A percentile compares a stretch with the other conserved stretches of the same genome.
phyloP scores from a whole-genome alignment of 2,113 vertebrate species.

The Dicentrarchus labrax region DNA sequence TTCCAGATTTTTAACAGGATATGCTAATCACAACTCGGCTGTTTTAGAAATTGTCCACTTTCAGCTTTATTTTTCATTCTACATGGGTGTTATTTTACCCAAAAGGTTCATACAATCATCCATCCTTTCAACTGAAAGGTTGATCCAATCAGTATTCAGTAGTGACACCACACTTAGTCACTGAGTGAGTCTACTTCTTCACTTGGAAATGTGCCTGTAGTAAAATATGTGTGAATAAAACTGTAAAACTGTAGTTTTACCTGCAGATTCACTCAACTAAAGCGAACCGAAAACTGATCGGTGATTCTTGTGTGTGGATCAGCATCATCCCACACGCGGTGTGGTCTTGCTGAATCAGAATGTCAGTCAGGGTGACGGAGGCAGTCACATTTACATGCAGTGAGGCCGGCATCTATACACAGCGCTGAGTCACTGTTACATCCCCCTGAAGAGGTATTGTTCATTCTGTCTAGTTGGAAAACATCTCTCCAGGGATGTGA shows the following conservation, averaged over 20 bases:
- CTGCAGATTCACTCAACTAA: neutral
- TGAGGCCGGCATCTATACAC: constrained; percentile 44
- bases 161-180: constrained; percentile 18
- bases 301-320: constrained; percentile 4
- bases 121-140: constrained; percentile 18
- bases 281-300: constrained; percentile 13
- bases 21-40: neutral
- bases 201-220: neutral
- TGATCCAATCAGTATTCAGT: constrained; percentile 33
- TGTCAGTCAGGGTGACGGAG: constrained; percentile 59
- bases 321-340: constrained; percentile 37
- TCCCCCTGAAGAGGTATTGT: constrained; percentile 69
- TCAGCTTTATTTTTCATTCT: constrained; percentile 9
- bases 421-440: constrained; percentile 71
- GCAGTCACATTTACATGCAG: constrained; percentile 72
- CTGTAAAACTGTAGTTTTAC: neutral
- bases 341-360: constrained; percentile 63
- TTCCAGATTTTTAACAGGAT: neutral
- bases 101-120: constrained; percentile 13
- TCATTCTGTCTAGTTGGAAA: constrained; percentile 70
- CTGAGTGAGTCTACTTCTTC: constrained; percentile 15
- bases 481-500: constrained; percentile 71
- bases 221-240: neutral
- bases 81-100: neutral
- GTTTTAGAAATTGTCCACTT: neutral